Conservation (phyloP, 2,797 vertebrate species). For the Parauchenoglanis punctatus region DNA sequence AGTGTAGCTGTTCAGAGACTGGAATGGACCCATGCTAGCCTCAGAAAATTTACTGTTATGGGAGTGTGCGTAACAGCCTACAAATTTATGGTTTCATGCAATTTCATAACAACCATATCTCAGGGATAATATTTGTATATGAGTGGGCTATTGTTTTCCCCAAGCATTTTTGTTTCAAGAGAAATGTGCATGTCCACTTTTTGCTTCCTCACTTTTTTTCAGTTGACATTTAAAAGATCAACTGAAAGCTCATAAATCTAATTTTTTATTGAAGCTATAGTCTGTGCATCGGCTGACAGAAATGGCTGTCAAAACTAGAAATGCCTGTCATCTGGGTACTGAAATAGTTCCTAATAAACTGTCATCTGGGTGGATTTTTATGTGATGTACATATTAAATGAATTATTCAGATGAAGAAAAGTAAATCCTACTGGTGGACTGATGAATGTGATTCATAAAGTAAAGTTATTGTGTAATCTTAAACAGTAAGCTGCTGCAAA, state of each 20-base stretch:
- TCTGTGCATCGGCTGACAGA: not conserved
- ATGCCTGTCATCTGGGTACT: not conserved
- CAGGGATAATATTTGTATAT: not conserved
- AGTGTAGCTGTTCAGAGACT: not conserved
- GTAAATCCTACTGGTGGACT: not conserved
- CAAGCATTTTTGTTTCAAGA: not conserved
- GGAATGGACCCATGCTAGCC: no score
- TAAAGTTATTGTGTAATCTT: not conserved
- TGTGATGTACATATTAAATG: not conserved
- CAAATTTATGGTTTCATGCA: not conserved
- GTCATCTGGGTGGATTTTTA: no score
- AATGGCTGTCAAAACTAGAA: not conserved
- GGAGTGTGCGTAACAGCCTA: not conserved
- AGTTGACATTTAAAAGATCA: not conserved
- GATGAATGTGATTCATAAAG: not conserved
- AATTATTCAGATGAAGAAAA: not conserved
- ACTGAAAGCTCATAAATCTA: not conserved
- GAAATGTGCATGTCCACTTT: not conserved
- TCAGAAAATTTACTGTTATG: not conserved
- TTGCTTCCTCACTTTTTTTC: not conserved
- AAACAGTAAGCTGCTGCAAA: not conserved
- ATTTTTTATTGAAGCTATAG: not conserved
- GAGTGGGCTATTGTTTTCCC: not conserved
- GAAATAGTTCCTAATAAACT: not conserved
- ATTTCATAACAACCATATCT: not conserved